Evolutionary conservation across 2,113 vertebrate species (phyloP), one percentile per base, ranked within the genome.

Genomic region (Zootoca vivipara): DNA sequence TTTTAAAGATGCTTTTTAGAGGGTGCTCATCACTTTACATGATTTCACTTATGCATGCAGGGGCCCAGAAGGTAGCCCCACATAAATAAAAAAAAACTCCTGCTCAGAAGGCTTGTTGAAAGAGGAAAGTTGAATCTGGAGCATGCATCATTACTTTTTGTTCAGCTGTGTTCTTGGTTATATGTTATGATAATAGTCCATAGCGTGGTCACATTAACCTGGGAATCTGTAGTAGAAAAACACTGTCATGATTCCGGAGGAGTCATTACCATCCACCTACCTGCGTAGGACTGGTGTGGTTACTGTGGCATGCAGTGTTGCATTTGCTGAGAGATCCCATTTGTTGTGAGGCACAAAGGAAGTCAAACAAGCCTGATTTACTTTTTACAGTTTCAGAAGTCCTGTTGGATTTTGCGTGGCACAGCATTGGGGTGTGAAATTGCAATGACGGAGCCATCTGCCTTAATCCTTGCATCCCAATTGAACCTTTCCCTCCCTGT

Each of bases 371-470:
- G 56, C 52, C 72, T 30, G 72, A 62, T 18, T 85, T 38, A 30
- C 35, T 62, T 75, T 75, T 62, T 62, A 28, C 70, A 30, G 56
- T 75, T 75, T 75, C 24, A 18, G 15, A 85, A 62, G 72, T 75
- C 83, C 72, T 38, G 26, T 40, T 28, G 26, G 46, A 35, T 75
- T 75, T 75, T 28, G 58, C 15, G 9, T 56, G 2, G 35, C 35
- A 30, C 58, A 64, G 83, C 69, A 38, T 74, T 62, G 24, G 72
- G 70, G 70, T 75, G 83, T 85, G 83, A 85, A 75, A 85, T 85
- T 74, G 83, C 30, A 58, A 62, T 75, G 83, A 85, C n/a, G 56
- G 83, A 33, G 70, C 83, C 83, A 85, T 75, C 83, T 75, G 83
- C 83, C 70, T 74, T 8, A 9, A 20, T 85, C 70, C 35, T n/a